Conservation (phyloP, 1,140 invertebrate species). For the Eupristina koningsbergeri region DNA sequence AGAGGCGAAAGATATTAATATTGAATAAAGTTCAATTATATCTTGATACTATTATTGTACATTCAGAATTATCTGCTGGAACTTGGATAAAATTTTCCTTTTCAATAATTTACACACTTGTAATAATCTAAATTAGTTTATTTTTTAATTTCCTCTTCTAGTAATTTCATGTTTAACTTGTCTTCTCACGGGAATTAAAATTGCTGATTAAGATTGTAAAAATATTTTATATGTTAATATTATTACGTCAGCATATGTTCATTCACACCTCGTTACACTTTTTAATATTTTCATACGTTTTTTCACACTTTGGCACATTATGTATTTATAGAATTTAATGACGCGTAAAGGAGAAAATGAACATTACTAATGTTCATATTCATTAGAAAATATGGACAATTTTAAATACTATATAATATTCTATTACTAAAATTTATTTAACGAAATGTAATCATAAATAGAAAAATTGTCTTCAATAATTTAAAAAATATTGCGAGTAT, state of each 20-base stretch:
- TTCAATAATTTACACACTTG: neutral
- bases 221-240: neutral
- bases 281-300: neutral
- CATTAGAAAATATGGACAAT: no score
- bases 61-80: neutral
- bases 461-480: no score
- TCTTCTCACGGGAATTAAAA: neutral
- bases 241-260: neutral
- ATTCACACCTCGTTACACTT: neutral
- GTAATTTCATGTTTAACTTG: neutral
- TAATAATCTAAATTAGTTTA: neutral
- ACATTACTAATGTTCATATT: no score
- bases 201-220: neutral
- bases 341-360: no score
- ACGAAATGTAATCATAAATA: no score
- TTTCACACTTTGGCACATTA: neutral
- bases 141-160: no score
- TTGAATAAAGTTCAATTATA: neutral
- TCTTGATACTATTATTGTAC: neutral
- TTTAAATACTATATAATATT: no score
- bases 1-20: neutral
- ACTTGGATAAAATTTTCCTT: neutral
- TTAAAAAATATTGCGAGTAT: no score
- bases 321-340: neutral
- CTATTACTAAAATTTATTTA: no score